Base-by-base conservation (phyloP, 1,140 invertebrate genomes). In the Acyrthosiphon pisum region DNA sequence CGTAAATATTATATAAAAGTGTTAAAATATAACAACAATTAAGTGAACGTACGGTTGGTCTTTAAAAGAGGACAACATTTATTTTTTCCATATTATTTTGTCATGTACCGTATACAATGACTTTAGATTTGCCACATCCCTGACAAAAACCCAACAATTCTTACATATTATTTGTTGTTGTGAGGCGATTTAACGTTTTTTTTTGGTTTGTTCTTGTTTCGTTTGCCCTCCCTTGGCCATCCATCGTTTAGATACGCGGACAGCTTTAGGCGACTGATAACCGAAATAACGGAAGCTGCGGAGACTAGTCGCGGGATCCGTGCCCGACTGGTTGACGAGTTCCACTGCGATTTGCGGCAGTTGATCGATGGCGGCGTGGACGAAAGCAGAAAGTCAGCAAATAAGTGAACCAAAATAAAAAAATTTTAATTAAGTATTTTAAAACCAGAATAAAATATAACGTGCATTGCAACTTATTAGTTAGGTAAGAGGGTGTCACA, bases 331-430 rank as follows among this genome's bases (percentile, higher is more conserved):
- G 9, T 93, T 2, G 4, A 86, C 2, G 23, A 50, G 41, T 84
- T 93, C 26, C 48, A 22, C 11, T 23, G 44, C 1, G 37, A 86
- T 6, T 23, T 93, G 4, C n/a, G 23, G 23, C 9, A 30, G 9
- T 50, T 93, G 23, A 84, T 53, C 9, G 6, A 93, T 22, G 37
- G 22, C 9, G 41, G 81, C 26, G 76, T 93, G 46, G 26, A 86
- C 3, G 35, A 93, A 50, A 93, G 91, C 30, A 84, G 91, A 93
- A 93, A 44, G 91, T 93, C 1, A 68, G 53, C 2, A 86, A 68
- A 30, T 68, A 30, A 68, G 60, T 30, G 9, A n/a, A 68, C 26
- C 0, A 18, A 68, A 68, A 68, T 20, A 68, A n/a, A 68, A n/a
- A 68, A 68, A 68, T 68, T 68, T 0, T n/a, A 68, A 68, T 4